These are phyloP conservation scores for Eleginops maclovinus DNA, from an alignment of 2,113 vertebrate genomes.

Conservation along the genomic window DNA sequence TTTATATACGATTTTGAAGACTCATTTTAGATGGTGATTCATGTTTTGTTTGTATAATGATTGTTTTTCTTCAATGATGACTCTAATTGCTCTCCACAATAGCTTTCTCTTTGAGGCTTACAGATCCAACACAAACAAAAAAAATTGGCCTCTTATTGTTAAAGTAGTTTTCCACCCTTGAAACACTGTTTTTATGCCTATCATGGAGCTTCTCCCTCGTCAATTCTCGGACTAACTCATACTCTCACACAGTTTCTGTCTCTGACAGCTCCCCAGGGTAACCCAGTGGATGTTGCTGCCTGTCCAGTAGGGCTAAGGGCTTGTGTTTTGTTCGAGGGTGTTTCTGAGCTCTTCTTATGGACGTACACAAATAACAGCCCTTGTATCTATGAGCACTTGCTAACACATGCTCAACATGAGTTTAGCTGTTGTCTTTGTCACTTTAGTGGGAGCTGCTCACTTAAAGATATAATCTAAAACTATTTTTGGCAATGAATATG, in stretches of 20 bases:
- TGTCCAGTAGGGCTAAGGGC: constrained; percentile 21
- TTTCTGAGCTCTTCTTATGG: constrained; percentile 45
- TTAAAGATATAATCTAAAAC: background rate
- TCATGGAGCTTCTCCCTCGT: constrained; percentile 24
- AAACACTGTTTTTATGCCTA: background rate
- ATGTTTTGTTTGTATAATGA: background rate
- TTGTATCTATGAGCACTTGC: constrained; percentile 44
- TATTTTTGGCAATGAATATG: background rate
- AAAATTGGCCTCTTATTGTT: background rate
- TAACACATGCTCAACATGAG: constrained; percentile 33
- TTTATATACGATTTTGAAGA: constrained; percentile 22
- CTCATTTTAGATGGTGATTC: background rate
- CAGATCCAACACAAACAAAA: constrained; percentile 8
- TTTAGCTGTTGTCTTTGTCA: background rate
- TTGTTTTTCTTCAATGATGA: constrained; percentile 1
- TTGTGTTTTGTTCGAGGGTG: constrained; percentile 45
- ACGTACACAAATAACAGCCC: constrained; percentile 34
- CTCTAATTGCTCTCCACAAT: background rate
- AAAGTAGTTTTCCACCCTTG: background rate
- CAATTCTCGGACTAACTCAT: constrained; percentile 17
- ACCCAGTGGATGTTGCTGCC: constrained; percentile 56
- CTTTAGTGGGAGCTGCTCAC: constrained; percentile 12
- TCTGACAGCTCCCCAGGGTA: constrained; percentile 48
- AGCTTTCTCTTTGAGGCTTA: background rate
- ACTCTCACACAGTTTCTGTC: constrained; percentile 47